Evolutionary conservation across 2,888 invertebrate genomes (phyloP), one percentile per base, ranked within the genome.

Genomic region (Heteromyza rotundicornis): DNA sequence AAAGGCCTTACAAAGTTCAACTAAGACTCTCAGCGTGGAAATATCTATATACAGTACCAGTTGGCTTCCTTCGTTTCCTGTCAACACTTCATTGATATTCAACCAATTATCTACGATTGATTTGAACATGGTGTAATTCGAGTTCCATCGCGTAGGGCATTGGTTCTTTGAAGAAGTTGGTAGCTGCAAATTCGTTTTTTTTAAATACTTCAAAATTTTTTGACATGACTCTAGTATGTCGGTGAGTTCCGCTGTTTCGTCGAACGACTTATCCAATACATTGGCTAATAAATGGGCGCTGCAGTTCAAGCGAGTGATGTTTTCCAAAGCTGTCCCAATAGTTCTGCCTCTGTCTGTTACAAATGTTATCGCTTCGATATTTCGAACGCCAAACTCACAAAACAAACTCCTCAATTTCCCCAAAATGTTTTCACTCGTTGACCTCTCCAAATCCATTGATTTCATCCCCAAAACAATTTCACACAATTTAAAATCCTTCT

Each of bases 181-280:
- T 17, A 63, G 59, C 12, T 63, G 63, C 20, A 59, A 49, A 53
- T 59, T 63, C 5, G 63, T 53, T 56, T 59, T 63, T 53, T 63
- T 59, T 10, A 59, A 63, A 57, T 63, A 59, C 49, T 63, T 63
- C 1, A 63, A 56, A 5, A 63, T 7, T 49, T 57, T 57, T 50
- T 57, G 47, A 23, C 63, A 53, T 12, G 54, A 14, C n/a, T 53
- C 14, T 20, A 59, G 36, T 24, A 56, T 27, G 27, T 59, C 59
- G 22, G 16, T 16, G 17, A 64, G 59, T 52, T 64, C 57, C 51
- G 10, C n/a, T 49, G 64, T 55, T 20, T 51, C 59, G 12, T 32
- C 24, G 32, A 64, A 64, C 2, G 64, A 61, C 22, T 61, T 52
- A 17, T 61, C 51, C 35, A 64, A 56, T 19, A 58, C 59, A 51